A percentile compares a stretch with the other conserved stretches of the same genome.
phyloP scores from a whole-genome alignment of 2,113 vertebrate species.

The Echinops telfairi region DNA sequence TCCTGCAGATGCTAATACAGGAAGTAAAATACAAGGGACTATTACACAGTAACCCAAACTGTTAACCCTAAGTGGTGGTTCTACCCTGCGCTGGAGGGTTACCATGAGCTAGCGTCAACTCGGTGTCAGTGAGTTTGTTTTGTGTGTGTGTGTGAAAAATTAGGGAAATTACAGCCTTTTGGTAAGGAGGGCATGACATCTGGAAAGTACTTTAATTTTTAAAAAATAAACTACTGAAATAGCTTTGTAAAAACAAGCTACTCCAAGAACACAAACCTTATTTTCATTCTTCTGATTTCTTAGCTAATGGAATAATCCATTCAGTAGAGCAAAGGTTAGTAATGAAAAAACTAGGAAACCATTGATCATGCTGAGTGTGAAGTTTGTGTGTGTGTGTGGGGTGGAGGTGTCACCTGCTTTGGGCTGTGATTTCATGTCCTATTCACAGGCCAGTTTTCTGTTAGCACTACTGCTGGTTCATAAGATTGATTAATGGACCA shows the following conservation, averaged over 20 bases:
- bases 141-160: background rate
- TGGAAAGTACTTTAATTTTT: slow-evolving; percentile 27
- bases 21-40: background rate
- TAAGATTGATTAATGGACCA: background rate
- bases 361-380: background rate
- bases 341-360: background rate
- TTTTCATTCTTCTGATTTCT: slow-evolving; percentile 1
- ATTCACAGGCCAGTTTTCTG: background rate
- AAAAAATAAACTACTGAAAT: background rate
- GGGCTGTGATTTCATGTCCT: slow-evolving; percentile 1
- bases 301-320: background rate
- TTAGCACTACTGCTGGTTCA: background rate
- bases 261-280: background rate
- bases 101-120: no score
- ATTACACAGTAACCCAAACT: background rate
- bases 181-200: slow-evolving; percentile 18
- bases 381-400: background rate
- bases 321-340: background rate
- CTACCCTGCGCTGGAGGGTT: no score
- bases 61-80: no score
- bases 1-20: background rate
- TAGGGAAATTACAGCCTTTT: slow-evolving; percentile 43
- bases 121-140: no score
- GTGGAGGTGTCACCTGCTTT: background rate
- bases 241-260: slow-evolving; percentile 42